phyloP scores from a whole-genome alignment of 1,140 invertebrate species.

The Cydia amplana region DNA sequence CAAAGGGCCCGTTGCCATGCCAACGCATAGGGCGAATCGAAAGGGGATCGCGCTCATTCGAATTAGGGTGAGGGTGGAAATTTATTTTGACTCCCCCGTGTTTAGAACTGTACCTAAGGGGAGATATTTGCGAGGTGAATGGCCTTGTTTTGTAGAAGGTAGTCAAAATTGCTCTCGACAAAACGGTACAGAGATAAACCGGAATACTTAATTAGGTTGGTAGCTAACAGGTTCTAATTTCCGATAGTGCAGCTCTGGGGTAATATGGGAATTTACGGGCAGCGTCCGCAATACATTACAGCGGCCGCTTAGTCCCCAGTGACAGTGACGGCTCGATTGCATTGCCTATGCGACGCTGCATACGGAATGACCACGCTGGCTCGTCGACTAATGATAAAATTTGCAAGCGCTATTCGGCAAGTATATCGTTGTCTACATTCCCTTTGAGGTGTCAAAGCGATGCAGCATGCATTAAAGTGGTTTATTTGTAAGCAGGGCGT shows the following conservation, averaged over 20 bases:
- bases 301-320: constrained; percentile 42
- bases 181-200: constrained; percentile 32
- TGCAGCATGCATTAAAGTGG: constrained; percentile 25
- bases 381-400: constrained; percentile 46
- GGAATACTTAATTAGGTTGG: constrained; percentile 33
- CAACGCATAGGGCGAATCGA: constrained; percentile 61
- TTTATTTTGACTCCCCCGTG: constrained; percentile 67
- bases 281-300: constrained; percentile 54
- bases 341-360: constrained; percentile 48
- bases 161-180: constrained; percentile 43
- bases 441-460: constrained; percentile 23
- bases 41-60: constrained; percentile 62
- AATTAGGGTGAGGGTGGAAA: constrained; percentile 75
- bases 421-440: constrained; percentile 23
- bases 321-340: constrained; percentile 49
- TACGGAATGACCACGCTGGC: constrained; percentile 43
- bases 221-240: constrained; percentile 46
- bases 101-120: constrained; percentile 61
- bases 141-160: constrained; percentile 58
- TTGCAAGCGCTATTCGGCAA: constrained; percentile 30
- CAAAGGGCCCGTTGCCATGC: constrained; percentile 62
- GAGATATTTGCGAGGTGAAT: constrained; percentile 74
- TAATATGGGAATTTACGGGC: constrained; percentile 48
- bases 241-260: constrained; percentile 41
- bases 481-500: constrained; percentile 30